phyloP scores from a whole-genome alignment of 2,888 invertebrate genomes.

The Amphimallon solstitiale region DNA sequence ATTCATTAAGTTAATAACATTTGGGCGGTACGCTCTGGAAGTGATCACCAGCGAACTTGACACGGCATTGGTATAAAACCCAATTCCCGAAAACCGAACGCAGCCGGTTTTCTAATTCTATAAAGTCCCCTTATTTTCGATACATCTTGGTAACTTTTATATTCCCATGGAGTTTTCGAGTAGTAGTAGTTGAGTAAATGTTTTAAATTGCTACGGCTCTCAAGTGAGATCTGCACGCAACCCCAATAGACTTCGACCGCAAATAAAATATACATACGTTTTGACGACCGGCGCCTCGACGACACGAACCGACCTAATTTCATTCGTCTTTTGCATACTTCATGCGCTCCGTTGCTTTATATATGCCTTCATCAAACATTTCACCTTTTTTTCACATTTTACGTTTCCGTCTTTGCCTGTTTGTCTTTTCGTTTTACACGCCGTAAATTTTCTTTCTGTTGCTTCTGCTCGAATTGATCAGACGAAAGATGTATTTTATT shows the following conservation, averaged over 20 bases:
- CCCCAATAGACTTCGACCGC: conserved; percentile 29
- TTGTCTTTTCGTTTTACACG: neutral
- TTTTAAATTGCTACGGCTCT: conserved; percentile 34
- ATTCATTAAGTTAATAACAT: conserved; percentile 14
- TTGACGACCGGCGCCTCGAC: neutral
- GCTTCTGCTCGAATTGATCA: too few relatives aligned
- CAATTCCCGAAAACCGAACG: conserved; percentile 13
- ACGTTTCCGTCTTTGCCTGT: neutral
- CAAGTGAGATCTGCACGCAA: conserved; percentile 21
- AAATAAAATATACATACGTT: conserved; percentile 31
- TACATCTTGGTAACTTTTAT: conserved; percentile 23
- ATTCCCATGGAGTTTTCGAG: conserved; percentile 30
- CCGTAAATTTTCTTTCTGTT: too few relatives aligned
- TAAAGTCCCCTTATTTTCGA: neutral
- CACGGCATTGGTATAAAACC: conserved; percentile 1
- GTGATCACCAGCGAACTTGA: neutral
- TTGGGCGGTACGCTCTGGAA: neutral
- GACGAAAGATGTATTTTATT: too few relatives aligned
- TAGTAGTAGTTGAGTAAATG: conserved; percentile 31
- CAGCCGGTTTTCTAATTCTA: conserved; percentile 24
- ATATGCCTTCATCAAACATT: conserved; percentile 12
- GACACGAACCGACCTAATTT: conserved; percentile 13
- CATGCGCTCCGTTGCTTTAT: conserved; percentile 10
- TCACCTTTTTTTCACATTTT: conserved; percentile 1
- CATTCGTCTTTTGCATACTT: conserved; percentile 13